Evolutionary conservation across 2,113 vertebrate species (phyloP), one percentile per base, ranked within the genome.

Genomic region (Irena cyanogastra): DNA sequence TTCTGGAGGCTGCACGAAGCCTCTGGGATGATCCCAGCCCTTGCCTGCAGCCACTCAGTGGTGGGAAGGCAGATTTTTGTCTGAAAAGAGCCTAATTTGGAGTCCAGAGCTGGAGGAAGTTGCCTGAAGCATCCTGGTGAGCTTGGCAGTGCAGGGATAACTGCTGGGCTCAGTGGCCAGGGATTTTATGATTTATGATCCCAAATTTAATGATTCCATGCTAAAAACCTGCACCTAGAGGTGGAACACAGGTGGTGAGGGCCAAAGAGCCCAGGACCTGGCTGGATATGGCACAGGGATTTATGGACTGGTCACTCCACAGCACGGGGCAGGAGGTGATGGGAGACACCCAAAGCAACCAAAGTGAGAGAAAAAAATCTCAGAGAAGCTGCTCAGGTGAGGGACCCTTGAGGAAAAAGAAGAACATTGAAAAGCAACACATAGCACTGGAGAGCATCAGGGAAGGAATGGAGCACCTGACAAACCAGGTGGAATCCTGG

Each of bases 341-440:
- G 42, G 41, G 49, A 72, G 22, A 45, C 50, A 49, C 17, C 33
- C 28, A 28, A 42, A 68, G 17, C 1, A 49, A 79, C 50, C 18
- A 11, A 26, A 6, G 31, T 1, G 13, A 35, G 0, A 22, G 20
- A 7, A 65, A 59, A 26, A 33, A 50, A 16, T 0, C 16, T 44
- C 9, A 3, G 22, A 56, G 4, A 1, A 33, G 15, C 16, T 49
- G 44, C 15, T 74, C 44, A 28, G 3, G 13, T 8, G 16, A 21
- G 41, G 5, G 6, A 30, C 5, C 28, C 24, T 6, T 5, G 24
- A 59, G 33, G n/a, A 54, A 79, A 35, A 16, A 30, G 14, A 42
- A 5, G n/a, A n/a, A n/a, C n/a, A n/a, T 2, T 2, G 10, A 27
- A 21, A 27, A 63, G 65, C 3, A 37, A 10, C 37, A 30, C 0